phyloP scores from a whole-genome alignment of 2,888 invertebrate species.

The Caenorhabditis wallacei region DNA sequence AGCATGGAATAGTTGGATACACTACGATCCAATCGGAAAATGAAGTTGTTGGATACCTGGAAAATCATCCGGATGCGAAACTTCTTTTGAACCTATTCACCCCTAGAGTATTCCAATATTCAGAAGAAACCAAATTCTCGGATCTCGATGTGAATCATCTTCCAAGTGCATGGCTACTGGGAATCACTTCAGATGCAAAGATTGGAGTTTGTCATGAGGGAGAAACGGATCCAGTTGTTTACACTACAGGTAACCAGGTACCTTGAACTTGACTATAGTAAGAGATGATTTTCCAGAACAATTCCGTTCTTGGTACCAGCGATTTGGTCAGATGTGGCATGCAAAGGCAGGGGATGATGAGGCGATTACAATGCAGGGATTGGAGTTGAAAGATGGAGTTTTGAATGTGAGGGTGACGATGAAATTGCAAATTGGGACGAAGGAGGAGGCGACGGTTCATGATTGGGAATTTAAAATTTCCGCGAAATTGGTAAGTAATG shows the following conservation, averaged over 20 bases:
- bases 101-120: neutral
- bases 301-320: constrained; percentile 11
- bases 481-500: constrained; percentile 1
- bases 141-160: neutral
- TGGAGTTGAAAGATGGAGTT: neutral
- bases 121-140: neutral
- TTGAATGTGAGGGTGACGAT: neutral
- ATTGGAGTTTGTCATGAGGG: constrained; percentile 1
- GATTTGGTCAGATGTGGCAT: constrained; percentile 24
- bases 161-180: neutral
- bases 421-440: neutral
- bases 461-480: constrained; percentile 11
- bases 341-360: neutral
- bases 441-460: constrained; percentile 12
- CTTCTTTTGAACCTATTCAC: neutral
- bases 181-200: neutral
- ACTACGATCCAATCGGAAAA: neutral
- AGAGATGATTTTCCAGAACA: constrained; percentile 21
- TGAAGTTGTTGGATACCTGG: neutral
- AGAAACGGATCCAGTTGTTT: neutral
- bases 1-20: neutral
- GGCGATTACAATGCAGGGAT: neutral
- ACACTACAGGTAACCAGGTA: neutral
- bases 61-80: neutral
- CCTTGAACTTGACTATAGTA: no score